Conservation (phyloP, 2,797 vertebrate species). For the Platalea minor region DNA sequence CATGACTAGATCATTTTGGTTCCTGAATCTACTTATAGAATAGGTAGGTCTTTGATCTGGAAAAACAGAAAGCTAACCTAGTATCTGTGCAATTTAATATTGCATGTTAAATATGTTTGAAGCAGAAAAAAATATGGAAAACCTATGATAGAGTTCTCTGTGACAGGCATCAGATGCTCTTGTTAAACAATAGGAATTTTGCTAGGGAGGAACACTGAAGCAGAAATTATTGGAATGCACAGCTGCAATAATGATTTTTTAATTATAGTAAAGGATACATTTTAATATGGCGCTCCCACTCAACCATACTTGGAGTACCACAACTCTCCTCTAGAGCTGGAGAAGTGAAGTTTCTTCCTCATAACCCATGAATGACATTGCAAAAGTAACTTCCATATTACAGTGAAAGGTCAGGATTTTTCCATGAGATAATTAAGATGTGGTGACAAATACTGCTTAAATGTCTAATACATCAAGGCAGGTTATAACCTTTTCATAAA, state of each 20-base stretch:
- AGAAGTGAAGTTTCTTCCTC: background rate
- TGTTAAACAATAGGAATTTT: background rate
- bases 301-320: background rate
- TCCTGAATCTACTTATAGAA: background rate
- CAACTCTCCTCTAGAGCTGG: background rate
- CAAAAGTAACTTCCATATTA: background rate
- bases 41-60: background rate
- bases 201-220: background rate
- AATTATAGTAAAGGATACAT: background rate
- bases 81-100: background rate
- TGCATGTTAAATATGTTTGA: background rate
- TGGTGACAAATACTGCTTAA: background rate
- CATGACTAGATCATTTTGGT: background rate
- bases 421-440: background rate
- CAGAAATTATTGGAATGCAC: background rate
- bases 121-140: background rate
- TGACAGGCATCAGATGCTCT: background rate
- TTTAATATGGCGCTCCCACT: background rate
- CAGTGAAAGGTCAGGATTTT: background rate
- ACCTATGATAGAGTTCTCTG: background rate
- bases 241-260: background rate
- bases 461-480: background rate
- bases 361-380: background rate
- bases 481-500: background rate
- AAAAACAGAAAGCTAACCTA: slow-evolving; percentile 20